phyloP scores from a whole-genome alignment of 2,888 invertebrate genomes.

The Pristionchus japonicus region DNA sequence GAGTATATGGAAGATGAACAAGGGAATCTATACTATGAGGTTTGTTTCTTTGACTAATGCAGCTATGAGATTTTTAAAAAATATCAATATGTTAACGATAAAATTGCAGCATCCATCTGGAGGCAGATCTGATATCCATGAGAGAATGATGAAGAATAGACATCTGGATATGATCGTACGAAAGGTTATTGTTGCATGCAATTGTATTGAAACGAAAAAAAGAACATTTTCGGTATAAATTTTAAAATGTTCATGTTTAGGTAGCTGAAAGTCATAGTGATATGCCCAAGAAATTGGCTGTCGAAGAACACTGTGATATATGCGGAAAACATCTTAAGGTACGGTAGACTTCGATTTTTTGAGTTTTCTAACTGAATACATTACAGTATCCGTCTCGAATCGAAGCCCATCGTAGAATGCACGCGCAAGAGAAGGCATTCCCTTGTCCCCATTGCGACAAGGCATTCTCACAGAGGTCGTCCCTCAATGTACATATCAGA shows the following conservation, averaged over 20 bases:
- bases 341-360: too few relatives aligned
- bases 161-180: conserved; percentile 48
- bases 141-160: conserved; percentile 48
- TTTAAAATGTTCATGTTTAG: background rate
- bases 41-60: background rate
- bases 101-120: background rate
- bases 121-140: background rate
- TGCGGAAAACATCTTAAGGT: conserved; percentile 53
- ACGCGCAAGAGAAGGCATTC: conserved; percentile 51
- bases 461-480: conserved; percentile 57
- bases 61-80: too few relatives aligned
- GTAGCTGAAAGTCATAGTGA: background rate
- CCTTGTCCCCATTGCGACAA: conserved; percentile 44
- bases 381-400: conserved; percentile 57
- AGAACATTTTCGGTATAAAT: too few relatives aligned
- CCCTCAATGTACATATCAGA: conserved; percentile 52
- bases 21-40: conserved; percentile 14
- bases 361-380: too few relatives aligned
- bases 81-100: too few relatives aligned
- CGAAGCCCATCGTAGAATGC: conserved; percentile 55
- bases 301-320: conserved; percentile 49
- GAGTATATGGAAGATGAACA: conserved; percentile 25
- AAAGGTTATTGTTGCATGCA: too few relatives aligned
- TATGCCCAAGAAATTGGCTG: conserved; percentile 3
- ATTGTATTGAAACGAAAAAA: too few relatives aligned